Conservation (phyloP, 2,113 vertebrate species). For the Martes martes region DNA sequence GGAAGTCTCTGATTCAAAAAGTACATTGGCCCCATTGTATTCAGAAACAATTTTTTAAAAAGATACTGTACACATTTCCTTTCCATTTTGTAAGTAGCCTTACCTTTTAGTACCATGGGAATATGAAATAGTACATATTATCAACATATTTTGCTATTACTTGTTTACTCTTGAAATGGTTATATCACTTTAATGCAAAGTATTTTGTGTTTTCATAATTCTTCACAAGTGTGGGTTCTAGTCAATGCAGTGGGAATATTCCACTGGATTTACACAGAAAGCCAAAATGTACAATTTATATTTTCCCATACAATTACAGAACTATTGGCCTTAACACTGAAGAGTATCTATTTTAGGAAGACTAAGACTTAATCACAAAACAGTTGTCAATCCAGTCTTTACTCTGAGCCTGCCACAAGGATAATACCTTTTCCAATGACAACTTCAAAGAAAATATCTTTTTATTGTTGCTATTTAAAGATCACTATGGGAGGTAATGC, state of each 20-base stretch:
- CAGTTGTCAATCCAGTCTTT: neutral
- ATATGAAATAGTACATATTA: neutral
- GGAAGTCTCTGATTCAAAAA: constrained; percentile 30
- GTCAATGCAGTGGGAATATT: neutral
- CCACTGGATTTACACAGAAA: neutral
- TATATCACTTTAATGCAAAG: neutral
- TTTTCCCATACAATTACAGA: neutral
- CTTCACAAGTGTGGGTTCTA: neutral
- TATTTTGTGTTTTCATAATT: neutral
- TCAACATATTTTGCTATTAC: neutral
- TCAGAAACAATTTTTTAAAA: neutral
- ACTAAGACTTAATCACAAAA: constrained; percentile 43
- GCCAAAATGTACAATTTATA: neutral
- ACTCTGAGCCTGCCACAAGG: neutral
- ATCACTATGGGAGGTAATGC: neutral
- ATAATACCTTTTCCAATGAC: constrained; percentile 50
- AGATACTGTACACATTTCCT: neutral
- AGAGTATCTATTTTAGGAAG: constrained; percentile 36
- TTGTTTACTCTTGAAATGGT: neutral
- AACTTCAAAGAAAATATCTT: neutral
- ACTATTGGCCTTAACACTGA: neutral
- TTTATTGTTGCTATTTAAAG: constrained; percentile 67
- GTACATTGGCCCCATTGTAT: neutral
- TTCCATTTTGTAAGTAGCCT: neutral
- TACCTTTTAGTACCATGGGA: neutral